These are phyloP conservation scores for Metacarcinus magister DNA, from an alignment of 2,888 invertebrate species.

Conservation along the genomic window DNA sequence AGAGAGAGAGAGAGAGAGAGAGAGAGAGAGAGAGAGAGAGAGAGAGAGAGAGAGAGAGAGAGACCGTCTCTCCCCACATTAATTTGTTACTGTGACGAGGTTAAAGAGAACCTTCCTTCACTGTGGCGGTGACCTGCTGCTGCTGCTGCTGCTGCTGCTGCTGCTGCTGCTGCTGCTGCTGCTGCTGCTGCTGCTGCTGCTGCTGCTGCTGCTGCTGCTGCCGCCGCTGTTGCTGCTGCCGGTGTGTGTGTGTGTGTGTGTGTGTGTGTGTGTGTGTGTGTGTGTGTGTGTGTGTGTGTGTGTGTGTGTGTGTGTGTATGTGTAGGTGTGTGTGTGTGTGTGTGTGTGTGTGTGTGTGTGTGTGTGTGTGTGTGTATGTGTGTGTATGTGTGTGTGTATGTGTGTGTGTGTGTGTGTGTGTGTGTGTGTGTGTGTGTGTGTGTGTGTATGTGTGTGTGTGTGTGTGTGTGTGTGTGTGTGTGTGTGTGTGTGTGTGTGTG, in stretches of 20 bases:
- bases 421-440: too few species aligned
- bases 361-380: too few species aligned
- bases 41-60: slow-evolving; percentile 45
- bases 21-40: slow-evolving; percentile 48
- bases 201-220: too few species aligned
- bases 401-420: too few species aligned
- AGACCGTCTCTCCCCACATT: neutral
- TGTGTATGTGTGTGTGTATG: too few species aligned
- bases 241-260: too few species aligned
- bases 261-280: too few species aligned
- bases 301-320: neutral
- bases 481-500: neutral
- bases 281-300: too few species aligned
- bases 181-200: too few species aligned
- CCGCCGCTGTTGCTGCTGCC: too few species aligned
- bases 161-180: too few species aligned
- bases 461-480: neutral
- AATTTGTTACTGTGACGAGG: slow-evolving; percentile 48
- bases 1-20: slow-evolving; percentile 53
- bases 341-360: neutral
- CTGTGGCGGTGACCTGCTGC: neutral
- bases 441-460: too few species aligned
- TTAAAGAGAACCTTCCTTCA: slow-evolving; percentile 21
- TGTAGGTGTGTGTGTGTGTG: neutral
- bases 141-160: neutral